Evolutionary conservation across 2,888 invertebrate species (phyloP), one percentile per base, ranked within the genome.

Genomic region (Andrena trimmerana): DNA sequence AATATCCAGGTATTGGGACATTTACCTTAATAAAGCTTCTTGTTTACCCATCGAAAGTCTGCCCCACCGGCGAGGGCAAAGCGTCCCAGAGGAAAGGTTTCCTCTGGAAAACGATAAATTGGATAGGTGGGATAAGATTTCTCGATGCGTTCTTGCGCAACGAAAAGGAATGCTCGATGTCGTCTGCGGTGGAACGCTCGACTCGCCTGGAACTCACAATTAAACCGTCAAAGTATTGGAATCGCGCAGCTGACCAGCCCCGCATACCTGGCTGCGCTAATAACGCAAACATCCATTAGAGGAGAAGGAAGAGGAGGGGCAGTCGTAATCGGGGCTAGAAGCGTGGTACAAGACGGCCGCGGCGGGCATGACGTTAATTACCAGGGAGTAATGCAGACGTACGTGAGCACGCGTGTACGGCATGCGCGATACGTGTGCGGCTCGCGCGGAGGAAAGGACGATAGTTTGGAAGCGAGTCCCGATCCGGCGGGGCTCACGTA

Each of bases 381-480:
- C 54, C 62, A 27, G 33, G 24, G 57, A 50, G 80, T 75, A 80
- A 82, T 65, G 74, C 75, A 29, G 67, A 67, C 54, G 80, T 68
- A 67, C 74, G 86, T 78, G 86, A 75, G 69, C 80, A 60, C 67
- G 70, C 70, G 80, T 52, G 63, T n/a, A 5, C 48, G 74, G 59
- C 59, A 69, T 63, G 54, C 66, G 69, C n/a, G 60, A 48, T 62
- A 67, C 48, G 62, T 36, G 48, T 7, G 59, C 13, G 7, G 3
- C n/a, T n/a, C 54, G 36, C 13, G 16, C 10, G 27, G 20, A 27
- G 62, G 36, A 73, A 78, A 74, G 59, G 71, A 36, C 10, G 36
- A 62, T 65, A 57, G 70, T 78, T 75, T 50, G 50, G 20, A 60
- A 50, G 27, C 54, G 33, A 66, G 57, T 78, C 63, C 60, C 63